A percentile compares a stretch with the other conserved stretches of the same genome.
These are phyloP conservation scores for Labia minor DNA, from an alignment of 2,888 invertebrate species.

Conservation along the genomic window DNA sequence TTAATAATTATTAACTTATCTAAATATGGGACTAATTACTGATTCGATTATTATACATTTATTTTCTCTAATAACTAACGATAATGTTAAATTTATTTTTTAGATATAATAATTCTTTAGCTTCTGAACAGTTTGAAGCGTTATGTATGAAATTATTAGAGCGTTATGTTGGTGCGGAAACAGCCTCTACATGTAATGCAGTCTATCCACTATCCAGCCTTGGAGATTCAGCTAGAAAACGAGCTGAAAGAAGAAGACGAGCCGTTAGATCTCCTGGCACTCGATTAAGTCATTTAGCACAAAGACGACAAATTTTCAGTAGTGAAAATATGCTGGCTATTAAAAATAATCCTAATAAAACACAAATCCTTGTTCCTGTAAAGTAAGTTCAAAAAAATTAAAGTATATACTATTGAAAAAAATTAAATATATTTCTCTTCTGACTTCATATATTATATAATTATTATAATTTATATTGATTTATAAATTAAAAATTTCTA, in stretches of 20 bases:
- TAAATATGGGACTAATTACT: too few species aligned
- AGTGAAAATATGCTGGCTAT: conserved; percentile 49
- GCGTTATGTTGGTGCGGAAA: conserved; percentile 63
- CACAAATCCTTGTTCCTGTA: neutral
- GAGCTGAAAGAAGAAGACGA: conserved; percentile 27
- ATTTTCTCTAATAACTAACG: too few species aligned
- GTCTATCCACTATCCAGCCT: conserved; percentile 47
- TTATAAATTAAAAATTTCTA: too few species aligned
- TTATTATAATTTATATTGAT: too few species aligned
- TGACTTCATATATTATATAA: too few species aligned
- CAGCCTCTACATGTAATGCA: conserved; percentile 53
- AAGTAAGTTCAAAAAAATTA: too few species aligned
- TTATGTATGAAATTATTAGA: conserved; percentile 54
- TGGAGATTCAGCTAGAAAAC: conserved; percentile 50
- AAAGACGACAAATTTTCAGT: conserved; percentile 63
- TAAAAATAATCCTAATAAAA: neutral
- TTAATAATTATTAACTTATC: too few species aligned
- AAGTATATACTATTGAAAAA: too few species aligned
- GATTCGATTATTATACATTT: too few species aligned
- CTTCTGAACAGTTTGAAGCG: conserved; percentile 59
- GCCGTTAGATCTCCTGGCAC: conserved; percentile 59
- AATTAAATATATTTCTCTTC: too few species aligned
- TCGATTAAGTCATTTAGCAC: conserved; percentile 63
- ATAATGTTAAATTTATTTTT: conserved; percentile 32
- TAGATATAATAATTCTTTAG: conserved; percentile 59